phyloP scores from a whole-genome alignment of 1,140 invertebrate genomes.

The Ruditapes philippinarum region DNA sequence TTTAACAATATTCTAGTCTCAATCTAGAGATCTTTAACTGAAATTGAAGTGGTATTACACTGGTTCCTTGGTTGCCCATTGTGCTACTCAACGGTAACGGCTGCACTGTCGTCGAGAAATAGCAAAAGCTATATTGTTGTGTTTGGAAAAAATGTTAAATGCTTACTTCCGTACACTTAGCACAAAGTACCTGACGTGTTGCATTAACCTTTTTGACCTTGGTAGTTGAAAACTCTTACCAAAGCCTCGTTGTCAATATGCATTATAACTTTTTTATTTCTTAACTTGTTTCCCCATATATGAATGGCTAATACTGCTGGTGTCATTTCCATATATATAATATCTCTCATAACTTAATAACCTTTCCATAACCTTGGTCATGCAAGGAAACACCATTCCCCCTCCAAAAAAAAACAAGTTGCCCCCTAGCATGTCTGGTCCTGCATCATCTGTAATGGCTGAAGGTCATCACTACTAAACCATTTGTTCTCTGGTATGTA shows the following conservation, averaged over 20 bases:
- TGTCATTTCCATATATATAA: background rate
- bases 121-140: background rate
- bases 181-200: no score
- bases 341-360: background rate
- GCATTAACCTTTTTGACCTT: no score
- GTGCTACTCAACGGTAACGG: no score
- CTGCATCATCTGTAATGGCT: background rate
- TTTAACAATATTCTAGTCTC: no score
- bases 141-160: background rate
- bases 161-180: no score
- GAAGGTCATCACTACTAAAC: no score
- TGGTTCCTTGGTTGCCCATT: slow-evolving; percentile 2
- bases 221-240: no score
- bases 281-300: no score
- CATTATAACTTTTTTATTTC: no score
- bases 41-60: background rate
- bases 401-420: slow-evolving; percentile 21
- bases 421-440: background rate
- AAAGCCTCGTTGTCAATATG: no score
- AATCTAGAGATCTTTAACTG: slow-evolving; percentile 15
- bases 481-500: no score
- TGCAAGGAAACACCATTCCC: slow-evolving; percentile 11
- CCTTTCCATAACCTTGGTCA: no score
- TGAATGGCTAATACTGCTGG: slow-evolving; percentile 14
- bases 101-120: background rate